Evolutionary conservation across 2,888 invertebrate genomes (phyloP).

Genomic region (Aromia moschata): DNA sequence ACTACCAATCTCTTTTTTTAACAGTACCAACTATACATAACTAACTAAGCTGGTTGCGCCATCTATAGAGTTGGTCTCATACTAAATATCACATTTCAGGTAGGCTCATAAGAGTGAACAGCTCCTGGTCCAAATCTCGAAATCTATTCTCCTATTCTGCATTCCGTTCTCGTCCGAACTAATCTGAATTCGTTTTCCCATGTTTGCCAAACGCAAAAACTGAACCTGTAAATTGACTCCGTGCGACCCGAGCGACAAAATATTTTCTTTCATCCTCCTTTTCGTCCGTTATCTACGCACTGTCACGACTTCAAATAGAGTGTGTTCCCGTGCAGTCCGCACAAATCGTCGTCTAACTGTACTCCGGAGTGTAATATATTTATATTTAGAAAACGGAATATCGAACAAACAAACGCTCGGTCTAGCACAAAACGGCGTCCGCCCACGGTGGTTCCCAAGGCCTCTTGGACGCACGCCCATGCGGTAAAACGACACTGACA

Average conservation of each 20-base stretch:
- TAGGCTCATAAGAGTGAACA: too few relatives aligned
- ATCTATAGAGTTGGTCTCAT: too few relatives aligned
- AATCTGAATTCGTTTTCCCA: too few relatives aligned
- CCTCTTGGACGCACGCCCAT: constrained; percentile 19
- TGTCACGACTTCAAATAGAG: not conserved
- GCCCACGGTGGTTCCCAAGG: constrained; percentile 9
- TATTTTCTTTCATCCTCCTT: not conserved
- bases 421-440: constrained; percentile 3
- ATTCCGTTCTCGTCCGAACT: too few relatives aligned
- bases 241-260: not conserved
- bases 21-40: too few relatives aligned
- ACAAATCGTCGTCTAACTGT: constrained; percentile 1
- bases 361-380: not conserved
- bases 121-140: too few relatives aligned
- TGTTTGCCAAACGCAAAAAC: not conserved
- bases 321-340: not conserved
- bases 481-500: constrained; percentile 4
- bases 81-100: too few relatives aligned
- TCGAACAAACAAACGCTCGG: not conserved
- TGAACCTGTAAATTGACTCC: not conserved
- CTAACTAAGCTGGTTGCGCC: too few relatives aligned
- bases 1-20: too few relatives aligned
- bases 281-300: not conserved
- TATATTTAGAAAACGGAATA: constrained; percentile 11
- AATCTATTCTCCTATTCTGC: too few relatives aligned